These are phyloP conservation scores for Chymomyza procnemis DNA, from an alignment of 2,888 invertebrate genomes.

Conservation along the genomic window DNA sequence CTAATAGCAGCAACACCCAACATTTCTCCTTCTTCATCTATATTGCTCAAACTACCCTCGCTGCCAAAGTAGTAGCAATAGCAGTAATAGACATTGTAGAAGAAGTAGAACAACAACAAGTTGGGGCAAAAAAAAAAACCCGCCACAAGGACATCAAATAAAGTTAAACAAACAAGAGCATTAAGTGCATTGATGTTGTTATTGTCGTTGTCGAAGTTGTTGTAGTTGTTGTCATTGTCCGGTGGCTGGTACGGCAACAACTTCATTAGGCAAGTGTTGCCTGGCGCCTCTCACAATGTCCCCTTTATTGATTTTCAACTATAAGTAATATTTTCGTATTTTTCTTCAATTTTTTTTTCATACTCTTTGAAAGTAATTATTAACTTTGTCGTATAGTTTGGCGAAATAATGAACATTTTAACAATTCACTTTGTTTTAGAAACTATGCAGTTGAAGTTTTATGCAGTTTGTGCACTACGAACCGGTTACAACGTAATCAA, in stretches of 20 bases:
- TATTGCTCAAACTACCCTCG: too few relatives aligned
- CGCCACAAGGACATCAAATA: constrained; percentile 41
- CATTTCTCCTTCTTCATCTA: too few relatives aligned
- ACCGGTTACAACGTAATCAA: too few relatives aligned
- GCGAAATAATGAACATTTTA: not conserved
- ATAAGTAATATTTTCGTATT: constrained; percentile 31
- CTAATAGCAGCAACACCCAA: too few relatives aligned
- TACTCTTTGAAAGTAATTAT: not conserved
- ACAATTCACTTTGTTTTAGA: constrained; percentile 8
- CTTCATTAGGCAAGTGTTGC: constrained; percentile 47
- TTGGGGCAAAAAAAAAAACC: not conserved
- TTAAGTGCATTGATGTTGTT: constrained; percentile 60
- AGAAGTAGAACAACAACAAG: constrained; percentile 1
- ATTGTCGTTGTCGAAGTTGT: constrained; percentile 5
- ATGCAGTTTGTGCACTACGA: not conserved
- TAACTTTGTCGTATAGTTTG: not conserved
- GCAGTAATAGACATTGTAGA: too few relatives aligned
- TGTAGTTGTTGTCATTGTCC: constrained; percentile 12
- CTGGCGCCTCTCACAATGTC: constrained; percentile 6
- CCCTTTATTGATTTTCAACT: constrained; percentile 22
- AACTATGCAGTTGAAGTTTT: constrained; percentile 9
- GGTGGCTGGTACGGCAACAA: not conserved
- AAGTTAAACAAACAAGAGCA: constrained; percentile 60
- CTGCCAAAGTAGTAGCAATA: too few relatives aligned
- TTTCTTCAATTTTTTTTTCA: constrained; percentile 19